Conservation (phyloP, 2,888 invertebrate genomes). For the Ypsolopha sequella region DNA sequence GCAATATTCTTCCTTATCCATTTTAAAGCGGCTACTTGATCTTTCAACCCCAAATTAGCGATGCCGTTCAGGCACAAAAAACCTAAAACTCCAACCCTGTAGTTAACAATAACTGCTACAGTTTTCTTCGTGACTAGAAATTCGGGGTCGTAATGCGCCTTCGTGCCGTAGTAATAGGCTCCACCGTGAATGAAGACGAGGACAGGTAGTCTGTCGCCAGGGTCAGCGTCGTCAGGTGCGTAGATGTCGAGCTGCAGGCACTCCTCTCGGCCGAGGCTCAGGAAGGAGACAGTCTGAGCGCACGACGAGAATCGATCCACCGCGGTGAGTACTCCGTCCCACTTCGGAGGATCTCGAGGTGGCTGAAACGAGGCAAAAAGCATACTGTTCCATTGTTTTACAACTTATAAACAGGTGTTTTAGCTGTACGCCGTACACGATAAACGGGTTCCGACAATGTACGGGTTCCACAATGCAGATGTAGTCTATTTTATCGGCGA, state of each 20-base stretch:
- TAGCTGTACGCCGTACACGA: too few relatives aligned
- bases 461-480: too few relatives aligned
- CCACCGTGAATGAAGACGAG: conserved; percentile 56
- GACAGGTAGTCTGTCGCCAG: conserved; percentile 32
- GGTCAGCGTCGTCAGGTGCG: conserved; percentile 24
- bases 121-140: conserved; percentile 46
- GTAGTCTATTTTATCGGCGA: too few relatives aligned
- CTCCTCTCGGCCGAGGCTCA: conserved; percentile 41
- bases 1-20: conserved; percentile 52
- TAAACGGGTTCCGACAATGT: too few relatives aligned
- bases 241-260: conserved; percentile 50
- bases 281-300: conserved; percentile 31
- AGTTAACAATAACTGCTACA: conserved; percentile 45
- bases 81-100: conserved; percentile 48
- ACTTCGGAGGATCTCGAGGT: conserved; percentile 32
- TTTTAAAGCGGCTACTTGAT: conserved; percentile 50
- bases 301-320: conserved; percentile 32
- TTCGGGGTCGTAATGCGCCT: conserved; percentile 51
- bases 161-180: conserved; percentile 51
- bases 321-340: conserved; percentile 40
- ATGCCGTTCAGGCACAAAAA: conserved; percentile 47
- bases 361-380: conserved; percentile 24
- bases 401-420: too few relatives aligned
- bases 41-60: conserved; percentile 52
- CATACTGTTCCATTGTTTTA: too few relatives aligned